Evolutionary conservation across 1,140 invertebrate species (phyloP).

Genomic region (Diprion similis): DNA sequence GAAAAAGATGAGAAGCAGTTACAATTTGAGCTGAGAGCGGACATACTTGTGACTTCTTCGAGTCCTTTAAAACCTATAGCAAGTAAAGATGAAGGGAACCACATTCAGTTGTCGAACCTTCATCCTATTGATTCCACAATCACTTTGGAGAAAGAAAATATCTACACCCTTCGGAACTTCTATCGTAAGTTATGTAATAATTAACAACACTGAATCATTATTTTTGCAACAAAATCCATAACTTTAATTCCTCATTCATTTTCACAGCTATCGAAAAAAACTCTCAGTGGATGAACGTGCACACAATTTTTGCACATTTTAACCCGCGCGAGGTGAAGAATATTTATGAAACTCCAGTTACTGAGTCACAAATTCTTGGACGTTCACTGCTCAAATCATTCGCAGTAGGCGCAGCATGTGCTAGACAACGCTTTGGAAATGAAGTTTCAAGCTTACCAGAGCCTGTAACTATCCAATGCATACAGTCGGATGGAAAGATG

Average conservation of each 20-base stretch:
- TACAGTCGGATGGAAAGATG: constrained; percentile 76
- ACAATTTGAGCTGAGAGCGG: constrained; percentile 68
- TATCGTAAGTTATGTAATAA: constrained; percentile 71
- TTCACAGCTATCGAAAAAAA: constrained; percentile 65
- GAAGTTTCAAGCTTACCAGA: constrained; percentile 71
- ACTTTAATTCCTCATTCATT: constrained; percentile 21
- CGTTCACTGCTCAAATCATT: constrained; percentile 77
- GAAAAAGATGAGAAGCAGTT: constrained; percentile 70
- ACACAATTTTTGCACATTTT: constrained; percentile 78
- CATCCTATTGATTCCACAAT: constrained; percentile 74
- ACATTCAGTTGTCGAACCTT: constrained; percentile 71
- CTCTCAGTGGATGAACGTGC: constrained; percentile 62
- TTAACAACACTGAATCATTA: background rate
- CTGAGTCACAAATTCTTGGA: constrained; percentile 69
- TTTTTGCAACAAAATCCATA: constrained; percentile 11
- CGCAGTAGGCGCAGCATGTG: constrained; percentile 72
- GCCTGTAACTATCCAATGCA: constrained; percentile 81
- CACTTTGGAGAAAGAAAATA: constrained; percentile 69
- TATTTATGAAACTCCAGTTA: constrained; percentile 71
- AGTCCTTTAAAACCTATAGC: constrained; percentile 66
- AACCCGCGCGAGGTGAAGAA: constrained; percentile 71
- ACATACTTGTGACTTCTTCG: constrained; percentile 71
- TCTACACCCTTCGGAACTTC: constrained; percentile 68
- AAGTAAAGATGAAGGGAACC: constrained; percentile 44
- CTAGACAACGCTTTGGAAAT: constrained; percentile 74